Percentiles rank a stretch among this genome's conserved stretches.
Conservation (phyloP, 2,888 invertebrate genomes). For the Phaonia tiefii region DNA sequence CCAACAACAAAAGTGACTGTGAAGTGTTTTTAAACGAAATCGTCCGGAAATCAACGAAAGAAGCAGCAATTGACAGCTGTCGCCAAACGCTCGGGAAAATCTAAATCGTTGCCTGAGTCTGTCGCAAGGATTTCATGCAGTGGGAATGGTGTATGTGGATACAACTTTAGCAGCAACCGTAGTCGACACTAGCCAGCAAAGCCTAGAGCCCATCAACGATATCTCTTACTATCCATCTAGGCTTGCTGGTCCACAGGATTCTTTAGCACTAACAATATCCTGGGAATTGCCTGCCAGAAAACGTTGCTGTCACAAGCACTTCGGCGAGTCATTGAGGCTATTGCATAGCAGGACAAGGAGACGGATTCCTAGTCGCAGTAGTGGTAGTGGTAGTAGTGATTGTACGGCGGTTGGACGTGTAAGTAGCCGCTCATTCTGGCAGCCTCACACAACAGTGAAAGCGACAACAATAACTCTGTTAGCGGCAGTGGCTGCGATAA, state of each 20-base stretch:
- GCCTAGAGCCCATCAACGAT: neutral
- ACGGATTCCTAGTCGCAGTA: slow-evolving; percentile 11
- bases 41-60: no score
- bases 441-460: slow-evolving; percentile 80
- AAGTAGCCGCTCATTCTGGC: slow-evolving; percentile 80
- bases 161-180: slow-evolving; percentile 52
- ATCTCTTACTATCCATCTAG: neutral
- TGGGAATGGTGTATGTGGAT: slow-evolving; percentile 67
- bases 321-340: neutral
- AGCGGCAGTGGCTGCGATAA: slow-evolving; percentile 79
- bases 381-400: slow-evolving; percentile 9
- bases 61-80: no score
- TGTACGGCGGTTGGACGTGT: slow-evolving; percentile 60
- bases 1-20: no score
- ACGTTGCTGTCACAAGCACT: no score
- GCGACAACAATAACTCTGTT: slow-evolving; percentile 78
- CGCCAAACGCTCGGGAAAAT: no score
- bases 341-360: neutral
- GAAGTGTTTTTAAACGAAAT: no score
- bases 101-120: neutral
- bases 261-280: neutral
- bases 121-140: slow-evolving; percentile 1
- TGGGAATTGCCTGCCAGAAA: neutral
- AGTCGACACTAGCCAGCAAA: slow-evolving; percentile 26
- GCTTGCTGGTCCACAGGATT: neutral